Conservation (phyloP, 2,888 invertebrate species). For the Cerastoderma edule region DNA sequence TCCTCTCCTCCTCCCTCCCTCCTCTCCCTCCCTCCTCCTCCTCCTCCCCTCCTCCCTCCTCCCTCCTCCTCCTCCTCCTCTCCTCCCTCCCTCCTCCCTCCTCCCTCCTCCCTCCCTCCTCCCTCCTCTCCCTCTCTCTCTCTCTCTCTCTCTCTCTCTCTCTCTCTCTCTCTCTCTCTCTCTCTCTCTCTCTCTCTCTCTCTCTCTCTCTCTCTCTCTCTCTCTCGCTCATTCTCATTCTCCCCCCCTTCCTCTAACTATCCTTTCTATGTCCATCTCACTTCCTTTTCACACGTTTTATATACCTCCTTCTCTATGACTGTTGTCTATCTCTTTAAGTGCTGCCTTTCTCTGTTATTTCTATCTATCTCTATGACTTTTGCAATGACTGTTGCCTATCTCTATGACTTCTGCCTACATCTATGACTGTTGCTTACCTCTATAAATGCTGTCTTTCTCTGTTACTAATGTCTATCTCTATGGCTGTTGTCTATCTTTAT, state of each 20-base stretch:
- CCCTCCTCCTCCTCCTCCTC: neutral
- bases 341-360: neutral
- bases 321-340: neutral
- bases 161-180: constrained; percentile 30
- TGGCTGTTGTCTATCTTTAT: too few species aligned
- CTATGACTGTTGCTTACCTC: too few species aligned
- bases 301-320: neutral
- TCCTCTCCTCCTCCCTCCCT: neutral
- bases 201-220: constrained; percentile 29
- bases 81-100: neutral
- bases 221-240: constrained; percentile 25
- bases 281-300: constrained; percentile 4
- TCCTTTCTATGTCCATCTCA: constrained; percentile 25
- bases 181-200: constrained; percentile 31
- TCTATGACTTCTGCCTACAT: too few species aligned
- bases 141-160: constrained; percentile 5
- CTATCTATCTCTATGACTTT: neutral
- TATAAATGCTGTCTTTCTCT: too few species aligned
- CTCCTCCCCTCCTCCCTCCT: neutral
- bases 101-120: neutral
- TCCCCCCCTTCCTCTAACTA: constrained; percentile 22
- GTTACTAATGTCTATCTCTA: too few species aligned
- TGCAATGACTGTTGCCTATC: too few species aligned
- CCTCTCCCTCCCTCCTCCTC: neutral
- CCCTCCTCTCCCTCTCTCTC: neutral